These are phyloP conservation scores for Mactra quadrangularis DNA, from an alignment of 1,140 invertebrate genomes.

Conservation along the genomic window DNA sequence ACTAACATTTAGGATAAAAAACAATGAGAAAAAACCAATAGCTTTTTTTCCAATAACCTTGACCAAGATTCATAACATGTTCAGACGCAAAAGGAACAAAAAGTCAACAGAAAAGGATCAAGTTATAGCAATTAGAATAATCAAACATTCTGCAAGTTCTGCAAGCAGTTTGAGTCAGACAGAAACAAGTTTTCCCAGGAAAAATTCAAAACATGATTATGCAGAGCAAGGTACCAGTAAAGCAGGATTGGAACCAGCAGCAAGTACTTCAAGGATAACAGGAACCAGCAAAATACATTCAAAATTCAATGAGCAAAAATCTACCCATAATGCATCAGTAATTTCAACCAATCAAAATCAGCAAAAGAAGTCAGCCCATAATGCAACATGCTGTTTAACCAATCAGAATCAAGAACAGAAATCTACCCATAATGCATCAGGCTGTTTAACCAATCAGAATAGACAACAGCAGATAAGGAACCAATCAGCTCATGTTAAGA, in stretches of 20 bases:
- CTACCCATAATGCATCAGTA: neutral
- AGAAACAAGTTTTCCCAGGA: neutral
- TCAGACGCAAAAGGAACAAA: neutral
- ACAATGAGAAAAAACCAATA: neutral
- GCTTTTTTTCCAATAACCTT: neutral
- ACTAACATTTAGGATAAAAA: neutral
- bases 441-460: slow-evolving; percentile 26
- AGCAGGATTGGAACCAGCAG: no score
- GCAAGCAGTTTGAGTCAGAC: neutral
- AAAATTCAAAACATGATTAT: no score
- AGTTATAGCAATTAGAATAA: slow-evolving; percentile 15
- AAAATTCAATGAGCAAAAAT: no score
- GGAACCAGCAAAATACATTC: no score
- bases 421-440: slow-evolving; percentile 4
- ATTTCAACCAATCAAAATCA: slow-evolving; percentile 9
- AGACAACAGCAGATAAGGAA: slow-evolving; percentile 25
- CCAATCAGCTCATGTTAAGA: slow-evolving; percentile 72
- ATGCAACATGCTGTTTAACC: neutral
- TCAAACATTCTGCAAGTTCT: slow-evolving; percentile 13
- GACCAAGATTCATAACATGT: neutral
- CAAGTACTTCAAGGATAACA: no score
- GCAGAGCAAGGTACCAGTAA: no score
- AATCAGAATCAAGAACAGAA: slow-evolving; percentile 9
- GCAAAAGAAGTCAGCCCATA: neutral
- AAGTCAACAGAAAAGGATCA: neutral